A percentile compares a stretch with the other conserved stretches of the same genome.
Conservation (phyloP, 2,797 vertebrate species). For the Linurgus olivaceus region DNA sequence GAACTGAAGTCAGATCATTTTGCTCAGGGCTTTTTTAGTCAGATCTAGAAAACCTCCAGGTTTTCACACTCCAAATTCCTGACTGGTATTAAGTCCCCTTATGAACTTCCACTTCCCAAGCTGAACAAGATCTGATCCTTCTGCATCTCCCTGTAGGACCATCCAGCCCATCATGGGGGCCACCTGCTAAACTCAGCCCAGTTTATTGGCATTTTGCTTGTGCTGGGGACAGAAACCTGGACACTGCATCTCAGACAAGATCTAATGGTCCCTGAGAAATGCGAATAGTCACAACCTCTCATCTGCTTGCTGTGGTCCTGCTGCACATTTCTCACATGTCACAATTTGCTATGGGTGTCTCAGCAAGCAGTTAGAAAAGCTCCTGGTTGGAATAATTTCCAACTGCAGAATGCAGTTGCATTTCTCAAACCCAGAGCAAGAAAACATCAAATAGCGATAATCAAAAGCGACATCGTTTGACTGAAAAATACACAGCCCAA, state of each 20-base stretch:
- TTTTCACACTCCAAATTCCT: background rate
- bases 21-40: background rate
- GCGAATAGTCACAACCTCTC: background rate
- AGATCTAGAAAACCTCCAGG: background rate
- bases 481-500: background rate
- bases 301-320: background rate
- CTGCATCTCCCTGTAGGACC: background rate
- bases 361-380: background rate
- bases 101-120: background rate
- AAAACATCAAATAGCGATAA: background rate
- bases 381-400: background rate
- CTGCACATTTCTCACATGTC: background rate
- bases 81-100: background rate
- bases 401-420: background rate
- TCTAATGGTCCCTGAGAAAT: background rate
- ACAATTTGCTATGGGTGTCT: background rate
- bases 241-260: background rate
- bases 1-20: background rate
- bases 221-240: background rate
- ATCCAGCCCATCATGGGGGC: background rate
- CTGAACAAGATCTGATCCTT: background rate
- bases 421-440: background rate
- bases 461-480: background rate
- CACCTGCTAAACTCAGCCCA: background rate
- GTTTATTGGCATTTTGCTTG: background rate